These are phyloP conservation scores for Drosophila maculinotata DNA, from an alignment of 2,888 invertebrate genomes.

Conservation along the genomic window DNA sequence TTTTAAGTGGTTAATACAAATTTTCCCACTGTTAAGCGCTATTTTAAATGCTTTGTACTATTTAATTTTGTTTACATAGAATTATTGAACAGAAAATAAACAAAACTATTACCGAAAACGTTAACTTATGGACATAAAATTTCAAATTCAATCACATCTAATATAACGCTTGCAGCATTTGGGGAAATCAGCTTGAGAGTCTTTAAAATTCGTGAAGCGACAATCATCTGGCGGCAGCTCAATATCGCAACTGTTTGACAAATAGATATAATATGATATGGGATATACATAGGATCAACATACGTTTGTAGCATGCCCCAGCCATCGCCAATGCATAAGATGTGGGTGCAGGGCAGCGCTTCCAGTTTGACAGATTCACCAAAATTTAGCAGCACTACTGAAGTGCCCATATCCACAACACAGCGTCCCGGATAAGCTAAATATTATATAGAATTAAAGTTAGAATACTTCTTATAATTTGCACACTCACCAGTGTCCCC, in stretches of 20 bases:
- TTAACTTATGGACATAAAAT: neutral
- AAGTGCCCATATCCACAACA: slow-evolving; percentile 51
- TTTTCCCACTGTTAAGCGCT: neutral
- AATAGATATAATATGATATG: neutral
- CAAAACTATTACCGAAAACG: neutral
- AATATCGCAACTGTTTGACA: slow-evolving; percentile 41
- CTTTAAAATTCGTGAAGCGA: slow-evolving; percentile 16
- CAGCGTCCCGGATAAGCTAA: slow-evolving; percentile 58
- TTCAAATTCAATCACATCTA: slow-evolving; percentile 39
- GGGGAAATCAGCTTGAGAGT: slow-evolving; percentile 43
- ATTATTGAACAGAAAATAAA: neutral
- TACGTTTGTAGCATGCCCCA: slow-evolving; percentile 62
- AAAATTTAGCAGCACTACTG: slow-evolving; percentile 30
- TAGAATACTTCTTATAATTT: too few relatives aligned
- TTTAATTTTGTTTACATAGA: slow-evolving; percentile 10
- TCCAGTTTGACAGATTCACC: slow-evolving; percentile 39
- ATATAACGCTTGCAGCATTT: slow-evolving; percentile 54
- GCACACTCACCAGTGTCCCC: slow-evolving; percentile 39
- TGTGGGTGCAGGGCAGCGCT: slow-evolving; percentile 42
- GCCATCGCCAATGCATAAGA: slow-evolving; percentile 56
- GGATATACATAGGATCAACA: neutral
- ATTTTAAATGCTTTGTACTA: too few relatives aligned
- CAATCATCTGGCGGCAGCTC: slow-evolving; percentile 38
- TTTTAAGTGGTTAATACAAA: too few relatives aligned
- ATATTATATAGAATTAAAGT: neutral